Percentiles rank a stretch among this genome's conserved stretches.
These are phyloP conservation scores for Hippoglossus hippoglossus DNA, from an alignment of 2,797 vertebrate genomes.

Conservation along the genomic window DNA sequence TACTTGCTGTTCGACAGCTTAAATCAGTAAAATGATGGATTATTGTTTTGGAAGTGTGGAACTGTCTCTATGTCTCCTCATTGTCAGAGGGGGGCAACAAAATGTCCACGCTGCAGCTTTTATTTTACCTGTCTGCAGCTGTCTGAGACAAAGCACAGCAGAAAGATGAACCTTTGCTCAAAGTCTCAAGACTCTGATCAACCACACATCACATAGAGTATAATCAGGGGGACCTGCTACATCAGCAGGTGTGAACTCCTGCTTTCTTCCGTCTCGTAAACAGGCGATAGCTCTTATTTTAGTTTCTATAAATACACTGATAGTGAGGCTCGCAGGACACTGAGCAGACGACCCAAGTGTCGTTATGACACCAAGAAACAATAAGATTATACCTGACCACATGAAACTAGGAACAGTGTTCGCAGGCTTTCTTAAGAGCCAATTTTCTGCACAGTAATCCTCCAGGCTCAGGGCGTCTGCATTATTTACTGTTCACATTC, in stretches of 20 bases:
- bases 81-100: not conserved
- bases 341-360: not conserved
- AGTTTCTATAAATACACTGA: slow-evolving; percentile 3
- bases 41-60: not conserved
- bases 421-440: not conserved
- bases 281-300: not conserved
- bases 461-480: not conserved
- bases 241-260: not conserved
- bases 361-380: not conserved
- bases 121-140: slow-evolving; percentile 8
- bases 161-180: slow-evolving; percentile 7
- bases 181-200: slow-evolving; percentile 15
- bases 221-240: not conserved
- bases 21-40: not conserved
- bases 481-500: not conserved
- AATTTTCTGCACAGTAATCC: not conserved
- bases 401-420: not conserved
- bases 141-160: slow-evolving; percentile 4
- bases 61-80: not conserved
- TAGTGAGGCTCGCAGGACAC: not conserved
- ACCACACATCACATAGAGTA: not conserved
- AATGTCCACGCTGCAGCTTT: not conserved
- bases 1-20: not conserved
- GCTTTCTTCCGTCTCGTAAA: not conserved
- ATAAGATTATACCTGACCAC: not conserved